Evolutionary conservation across 2,797 vertebrate species (phyloP).

Genomic region (Sternarchorhynchus goeldii): DNA sequence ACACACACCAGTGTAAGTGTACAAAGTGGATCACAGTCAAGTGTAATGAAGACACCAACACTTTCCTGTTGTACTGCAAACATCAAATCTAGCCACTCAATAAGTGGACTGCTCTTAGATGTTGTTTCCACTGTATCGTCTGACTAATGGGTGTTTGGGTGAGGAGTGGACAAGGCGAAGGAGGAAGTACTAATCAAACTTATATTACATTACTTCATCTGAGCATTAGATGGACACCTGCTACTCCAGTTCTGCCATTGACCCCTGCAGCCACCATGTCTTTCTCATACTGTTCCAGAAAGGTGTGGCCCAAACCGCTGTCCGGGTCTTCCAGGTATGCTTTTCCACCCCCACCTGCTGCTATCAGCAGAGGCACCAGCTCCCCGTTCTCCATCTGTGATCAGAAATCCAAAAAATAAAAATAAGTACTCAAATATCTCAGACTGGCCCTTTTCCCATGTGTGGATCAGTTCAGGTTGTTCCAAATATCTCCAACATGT

Average conservation of each 20-base stretch:
- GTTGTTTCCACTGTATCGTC: no score
- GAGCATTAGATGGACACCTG: constrained; percentile 74
- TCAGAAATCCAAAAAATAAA: constrained; percentile 24
- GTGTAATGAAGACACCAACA: not conserved
- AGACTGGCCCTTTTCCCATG: constrained; percentile 28
- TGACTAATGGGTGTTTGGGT: not conserved
- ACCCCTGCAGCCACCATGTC: constrained; percentile 73
- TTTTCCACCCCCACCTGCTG: constrained; percentile 89
- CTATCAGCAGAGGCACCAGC: constrained; percentile 84
- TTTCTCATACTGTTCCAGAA: constrained; percentile 84
- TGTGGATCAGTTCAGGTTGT: constrained; percentile 20
- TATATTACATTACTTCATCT: no score
- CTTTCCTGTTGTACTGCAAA: not conserved
- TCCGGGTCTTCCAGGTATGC: constrained; percentile 84
- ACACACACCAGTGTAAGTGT: not conserved
- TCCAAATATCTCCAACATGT: constrained; percentile 52
- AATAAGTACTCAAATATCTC: constrained; percentile 8
- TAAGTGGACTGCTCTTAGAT: no score
- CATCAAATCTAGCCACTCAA: constrained; percentile 3
- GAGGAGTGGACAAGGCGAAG: not conserved
- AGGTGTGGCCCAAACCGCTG: constrained; percentile 66
- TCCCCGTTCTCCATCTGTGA: constrained; percentile 72
- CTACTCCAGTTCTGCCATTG: constrained; percentile 79
- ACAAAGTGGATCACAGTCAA: not conserved
- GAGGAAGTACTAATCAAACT: no score